These are phyloP conservation scores for Salvelinus sp. DNA, from an alignment of 2,113 vertebrate genomes.

Conservation along the genomic window DNA sequence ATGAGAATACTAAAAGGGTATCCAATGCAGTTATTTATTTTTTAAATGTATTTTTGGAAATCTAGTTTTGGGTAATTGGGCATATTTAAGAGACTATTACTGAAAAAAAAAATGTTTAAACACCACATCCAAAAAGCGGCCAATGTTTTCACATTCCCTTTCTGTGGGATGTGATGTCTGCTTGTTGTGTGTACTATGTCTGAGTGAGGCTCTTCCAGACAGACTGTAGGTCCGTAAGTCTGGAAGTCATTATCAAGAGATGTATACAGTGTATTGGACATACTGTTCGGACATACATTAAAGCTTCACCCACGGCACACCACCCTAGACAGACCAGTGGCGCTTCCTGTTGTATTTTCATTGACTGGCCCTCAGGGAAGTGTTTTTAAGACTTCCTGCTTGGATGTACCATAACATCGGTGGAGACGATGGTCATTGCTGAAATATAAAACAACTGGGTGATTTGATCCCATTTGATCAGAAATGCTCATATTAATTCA, in stretches of 20 bases:
- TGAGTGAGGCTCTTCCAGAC: too few relatives aligned
- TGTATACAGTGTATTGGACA: constrained; percentile 65
- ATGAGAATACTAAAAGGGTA: too few relatives aligned
- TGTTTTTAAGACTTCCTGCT: background rate
- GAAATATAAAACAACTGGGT: too few relatives aligned
- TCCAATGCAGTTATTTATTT: too few relatives aligned
- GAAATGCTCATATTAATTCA: background rate
- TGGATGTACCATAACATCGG: too few relatives aligned
- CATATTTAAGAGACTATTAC: background rate
- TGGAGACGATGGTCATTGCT: too few relatives aligned
- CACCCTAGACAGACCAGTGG: constrained; percentile 65
- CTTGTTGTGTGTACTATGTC: background rate
- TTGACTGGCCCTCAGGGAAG: background rate
- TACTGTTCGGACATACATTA: constrained; percentile 46
- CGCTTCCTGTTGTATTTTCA: constrained; percentile 52
- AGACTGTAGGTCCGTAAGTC: constrained; percentile 29
- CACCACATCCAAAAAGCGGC: background rate
- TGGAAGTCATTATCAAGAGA: constrained; percentile 68
- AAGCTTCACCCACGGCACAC: constrained; percentile 63
- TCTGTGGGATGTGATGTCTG: background rate
- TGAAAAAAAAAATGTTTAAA: too few relatives aligned
- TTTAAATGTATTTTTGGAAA: too few relatives aligned
- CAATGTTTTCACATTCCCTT: background rate
- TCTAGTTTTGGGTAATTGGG: too few relatives aligned
- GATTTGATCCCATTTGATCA: background rate